These are phyloP conservation scores for roundworm (Caenorhabditis elegans) DNA, from an alignment of 1,140 invertebrate genomes.

Conservation along the genomic window DNA sequence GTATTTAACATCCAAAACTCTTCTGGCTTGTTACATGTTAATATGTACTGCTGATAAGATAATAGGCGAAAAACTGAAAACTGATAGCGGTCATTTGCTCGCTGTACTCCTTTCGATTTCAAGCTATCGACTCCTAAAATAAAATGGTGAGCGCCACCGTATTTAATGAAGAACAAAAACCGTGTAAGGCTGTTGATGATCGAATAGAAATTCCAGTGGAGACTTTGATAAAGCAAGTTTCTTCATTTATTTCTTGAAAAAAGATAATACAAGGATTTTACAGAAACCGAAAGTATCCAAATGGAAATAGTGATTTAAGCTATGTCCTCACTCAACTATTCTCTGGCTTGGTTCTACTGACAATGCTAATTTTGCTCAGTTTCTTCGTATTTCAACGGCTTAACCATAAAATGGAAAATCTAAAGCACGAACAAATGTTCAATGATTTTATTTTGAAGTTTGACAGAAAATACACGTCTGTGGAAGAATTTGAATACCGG, in stretches of 20 bases:
- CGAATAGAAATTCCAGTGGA: background rate
- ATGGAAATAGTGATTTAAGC: background rate
- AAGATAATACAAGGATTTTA: background rate
- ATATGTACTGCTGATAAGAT: no score
- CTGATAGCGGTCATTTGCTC: background rate
- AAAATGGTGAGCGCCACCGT: background rate
- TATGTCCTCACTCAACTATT: background rate
- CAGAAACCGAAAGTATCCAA: background rate
- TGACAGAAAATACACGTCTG: background rate
- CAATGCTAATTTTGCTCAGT: background rate
- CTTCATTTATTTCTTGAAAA: background rate
- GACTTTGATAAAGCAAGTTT: background rate
- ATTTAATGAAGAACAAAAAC: background rate
- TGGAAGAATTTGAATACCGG: background rate
- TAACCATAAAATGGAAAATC: background rate
- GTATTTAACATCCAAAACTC: no score
- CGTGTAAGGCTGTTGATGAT: no score
- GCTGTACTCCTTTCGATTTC: background rate
- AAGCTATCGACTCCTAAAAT: background rate
- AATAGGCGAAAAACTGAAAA: no score
- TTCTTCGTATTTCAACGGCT: background rate
- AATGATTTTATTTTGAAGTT: slow-evolving; percentile 10
- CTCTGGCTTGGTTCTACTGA: background rate
- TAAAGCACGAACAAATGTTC: background rate
- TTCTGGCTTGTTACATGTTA: no score